These are phyloP conservation scores for Miltochrista miniata DNA, from an alignment of 2,888 invertebrate genomes.

Conservation along the genomic window DNA sequence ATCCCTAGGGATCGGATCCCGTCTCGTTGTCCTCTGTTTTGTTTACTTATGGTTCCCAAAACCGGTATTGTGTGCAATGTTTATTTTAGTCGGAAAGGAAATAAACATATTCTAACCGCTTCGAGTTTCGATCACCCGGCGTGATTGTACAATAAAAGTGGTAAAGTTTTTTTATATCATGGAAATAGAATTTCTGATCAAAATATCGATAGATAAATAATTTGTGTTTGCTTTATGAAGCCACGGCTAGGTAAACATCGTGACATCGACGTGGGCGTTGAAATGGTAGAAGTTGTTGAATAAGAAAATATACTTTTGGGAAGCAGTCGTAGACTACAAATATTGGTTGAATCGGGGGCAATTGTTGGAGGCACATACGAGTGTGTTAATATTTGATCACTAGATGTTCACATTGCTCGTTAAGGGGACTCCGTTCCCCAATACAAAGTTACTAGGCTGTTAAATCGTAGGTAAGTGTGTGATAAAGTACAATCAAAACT, in stretches of 20 bases:
- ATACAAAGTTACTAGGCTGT: too few species aligned
- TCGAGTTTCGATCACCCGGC: constrained; percentile 23
- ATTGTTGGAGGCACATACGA: constrained; percentile 30
- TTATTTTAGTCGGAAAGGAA: constrained; percentile 38
- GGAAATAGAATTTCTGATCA: constrained; percentile 8
- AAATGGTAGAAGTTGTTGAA: constrained; percentile 75
- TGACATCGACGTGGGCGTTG: constrained; percentile 66
- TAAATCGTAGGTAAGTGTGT: too few species aligned
- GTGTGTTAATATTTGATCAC: constrained; percentile 72
- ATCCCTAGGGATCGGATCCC: constrained; percentile 44
- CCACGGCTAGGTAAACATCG: constrained; percentile 62
- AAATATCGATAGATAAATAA: constrained; percentile 30
- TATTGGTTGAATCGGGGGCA: constrained; percentile 76
- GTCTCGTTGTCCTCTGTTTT: constrained; percentile 45
- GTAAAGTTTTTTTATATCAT: constrained; percentile 12
- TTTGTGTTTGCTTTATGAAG: constrained; percentile 52
- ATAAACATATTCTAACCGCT: constrained; percentile 25
- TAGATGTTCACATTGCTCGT: constrained; percentile 58
- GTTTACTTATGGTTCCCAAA: constrained; percentile 49
- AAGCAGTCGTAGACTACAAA: constrained; percentile 74
- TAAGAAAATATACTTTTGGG: constrained; percentile 78
- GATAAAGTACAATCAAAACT: too few species aligned
- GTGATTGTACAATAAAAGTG: constrained; percentile 19
- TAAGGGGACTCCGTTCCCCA: constrained; percentile 36
- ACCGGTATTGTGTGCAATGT: constrained; percentile 36